These are phyloP conservation scores for Aphodius sticticus DNA, from an alignment of 2,888 invertebrate genomes.

Conservation along the genomic window DNA sequence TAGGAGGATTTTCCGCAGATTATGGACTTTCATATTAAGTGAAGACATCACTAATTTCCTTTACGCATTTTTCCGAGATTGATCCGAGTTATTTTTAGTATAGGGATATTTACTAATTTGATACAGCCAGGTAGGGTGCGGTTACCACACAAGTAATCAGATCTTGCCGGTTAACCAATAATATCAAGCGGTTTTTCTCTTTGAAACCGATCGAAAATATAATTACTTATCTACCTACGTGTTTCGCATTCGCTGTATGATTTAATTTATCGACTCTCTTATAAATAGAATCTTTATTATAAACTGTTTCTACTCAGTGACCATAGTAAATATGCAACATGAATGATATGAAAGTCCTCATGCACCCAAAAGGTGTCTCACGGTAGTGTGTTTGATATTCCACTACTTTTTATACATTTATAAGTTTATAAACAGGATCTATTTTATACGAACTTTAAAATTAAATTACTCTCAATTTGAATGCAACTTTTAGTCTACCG, in stretches of 20 bases:
- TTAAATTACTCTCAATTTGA: too few relatives aligned
- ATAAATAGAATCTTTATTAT: neutral
- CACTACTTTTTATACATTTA: too few relatives aligned
- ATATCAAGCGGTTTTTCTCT: neutral
- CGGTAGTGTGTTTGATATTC: too few relatives aligned
- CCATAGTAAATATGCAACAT: too few relatives aligned
- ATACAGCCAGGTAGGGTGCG: neutral
- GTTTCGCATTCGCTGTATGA: neutral
- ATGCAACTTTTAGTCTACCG: too few relatives aligned
- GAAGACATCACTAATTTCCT: neutral
- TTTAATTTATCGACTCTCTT: neutral
- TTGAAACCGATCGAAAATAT: neutral
- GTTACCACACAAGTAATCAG: neutral
- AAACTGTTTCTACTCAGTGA: too few relatives aligned
- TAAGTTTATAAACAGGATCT: too few relatives aligned
- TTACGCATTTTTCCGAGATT: neutral
- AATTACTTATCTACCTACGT: neutral
- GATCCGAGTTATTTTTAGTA: neutral
- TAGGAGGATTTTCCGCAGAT: too few relatives aligned
- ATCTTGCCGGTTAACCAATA: neutral
- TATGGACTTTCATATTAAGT: neutral
- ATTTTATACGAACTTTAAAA: too few relatives aligned
- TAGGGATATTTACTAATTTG: neutral
- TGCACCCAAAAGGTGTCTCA: too few relatives aligned
- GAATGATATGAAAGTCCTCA: too few relatives aligned